Evolutionary conservation across 2,888 invertebrate genomes (phyloP).

Genomic region (Acronicta psi): DNA sequence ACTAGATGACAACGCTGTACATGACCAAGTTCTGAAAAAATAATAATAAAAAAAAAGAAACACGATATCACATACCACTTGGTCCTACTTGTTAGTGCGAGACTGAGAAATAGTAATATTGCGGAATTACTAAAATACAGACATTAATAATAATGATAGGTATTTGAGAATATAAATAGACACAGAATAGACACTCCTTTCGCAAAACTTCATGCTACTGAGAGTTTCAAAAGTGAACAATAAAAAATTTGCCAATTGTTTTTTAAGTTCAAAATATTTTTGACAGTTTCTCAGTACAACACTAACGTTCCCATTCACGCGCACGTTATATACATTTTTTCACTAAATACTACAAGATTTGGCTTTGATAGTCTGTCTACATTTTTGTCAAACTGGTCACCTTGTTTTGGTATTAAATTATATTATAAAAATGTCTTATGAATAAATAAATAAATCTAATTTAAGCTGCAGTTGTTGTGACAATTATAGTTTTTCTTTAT

Average conservation of each 20-base stretch:
- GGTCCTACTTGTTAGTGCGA: conserved; percentile 51
- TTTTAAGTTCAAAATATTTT: too few species aligned
- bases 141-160: neutral
- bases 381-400: conserved; percentile 76
- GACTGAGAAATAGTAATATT: conserved; percentile 30
- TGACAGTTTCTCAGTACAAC: conserved; percentile 30
- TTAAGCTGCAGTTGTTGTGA: conserved; percentile 26
- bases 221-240: too few species aligned
- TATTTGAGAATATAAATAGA: too few species aligned
- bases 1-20: conserved; percentile 83
- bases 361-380: conserved; percentile 57
- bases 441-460: conserved; percentile 54
- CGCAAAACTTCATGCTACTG: too few species aligned
- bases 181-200: too few species aligned
- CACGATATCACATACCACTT: conserved; percentile 68
- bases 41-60: conserved; percentile 54
- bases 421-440: conserved; percentile 51
- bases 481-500: neutral
- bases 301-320: conserved; percentile 39
- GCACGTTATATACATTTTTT: conserved; percentile 57
- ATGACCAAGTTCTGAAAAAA: conserved; percentile 68
- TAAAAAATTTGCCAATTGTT: too few species aligned
- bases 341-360: conserved; percentile 58
- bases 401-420: conserved; percentile 79
- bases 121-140: too few species aligned